Evolutionary conservation across 1,140 invertebrate species (phyloP).

Genomic region (Bombus huntii): DNA sequence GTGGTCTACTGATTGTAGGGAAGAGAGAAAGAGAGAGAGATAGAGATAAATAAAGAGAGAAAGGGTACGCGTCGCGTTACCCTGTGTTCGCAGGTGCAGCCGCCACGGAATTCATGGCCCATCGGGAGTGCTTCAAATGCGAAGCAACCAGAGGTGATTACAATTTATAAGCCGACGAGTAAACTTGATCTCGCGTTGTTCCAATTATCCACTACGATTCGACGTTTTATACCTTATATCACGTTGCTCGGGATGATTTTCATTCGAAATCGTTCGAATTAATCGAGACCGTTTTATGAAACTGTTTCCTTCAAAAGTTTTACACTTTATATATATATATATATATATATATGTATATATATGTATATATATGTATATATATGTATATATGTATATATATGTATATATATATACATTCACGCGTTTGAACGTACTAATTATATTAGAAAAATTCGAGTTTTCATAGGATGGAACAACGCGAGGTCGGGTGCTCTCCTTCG

Average conservation of each 20-base stretch:
- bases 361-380: no score
- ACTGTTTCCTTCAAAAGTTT: no score
- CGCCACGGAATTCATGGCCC: constrained; percentile 5
- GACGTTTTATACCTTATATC: background rate
- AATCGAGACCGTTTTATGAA: no score
- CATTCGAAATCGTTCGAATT: background rate
- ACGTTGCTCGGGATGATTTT: background rate
- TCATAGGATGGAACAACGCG: background rate
- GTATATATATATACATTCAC: no score
- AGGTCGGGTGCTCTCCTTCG: constrained; percentile 3
- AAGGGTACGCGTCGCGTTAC: constrained; percentile 38
- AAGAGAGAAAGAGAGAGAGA: background rate
- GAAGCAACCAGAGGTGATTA: constrained; percentile 48
- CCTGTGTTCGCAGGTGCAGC: constrained; percentile 61
- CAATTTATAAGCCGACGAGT: constrained; percentile 21
- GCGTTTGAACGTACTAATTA: rapidly evolving
- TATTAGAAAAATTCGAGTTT: background rate
- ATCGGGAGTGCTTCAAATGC: background rate
- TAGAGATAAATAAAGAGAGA: background rate
- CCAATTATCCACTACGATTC: no score
- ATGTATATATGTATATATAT: no score
- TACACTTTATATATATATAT: no score
- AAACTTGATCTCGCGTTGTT: constrained; percentile 10
- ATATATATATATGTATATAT: no score
- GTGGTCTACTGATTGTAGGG: constrained; percentile 16